A percentile compares a stretch with the other conserved stretches of the same genome.
Evolutionary conservation across 2,888 invertebrate species (phyloP).

Genomic region (Leucozona laternaria): DNA sequence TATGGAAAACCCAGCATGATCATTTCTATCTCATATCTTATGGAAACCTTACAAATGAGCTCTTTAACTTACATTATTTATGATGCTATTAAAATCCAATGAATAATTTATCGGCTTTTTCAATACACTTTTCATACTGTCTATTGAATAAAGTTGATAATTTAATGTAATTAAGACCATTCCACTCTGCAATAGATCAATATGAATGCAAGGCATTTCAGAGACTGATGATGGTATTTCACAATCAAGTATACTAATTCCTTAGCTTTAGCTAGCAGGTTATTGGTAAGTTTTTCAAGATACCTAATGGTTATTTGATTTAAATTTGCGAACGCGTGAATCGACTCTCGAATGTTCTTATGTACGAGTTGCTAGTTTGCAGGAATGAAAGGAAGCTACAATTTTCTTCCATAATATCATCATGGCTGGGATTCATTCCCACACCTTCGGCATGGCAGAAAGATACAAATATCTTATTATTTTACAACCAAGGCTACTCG

Average conservation of each 20-base stretch:
- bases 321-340: too few relatives aligned
- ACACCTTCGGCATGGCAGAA: too few relatives aligned
- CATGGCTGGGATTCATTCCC: too few relatives aligned
- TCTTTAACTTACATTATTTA: slow-evolving; percentile 58
- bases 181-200: neutral
- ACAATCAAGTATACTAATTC: neutral
- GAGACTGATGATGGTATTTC: neutral
- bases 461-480: neutral
- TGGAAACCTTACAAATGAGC: slow-evolving; percentile 11
- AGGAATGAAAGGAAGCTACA: too few relatives aligned
- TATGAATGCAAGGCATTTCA: neutral
- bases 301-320: neutral
- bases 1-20: neutral
- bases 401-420: too few relatives aligned
- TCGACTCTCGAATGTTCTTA: too few relatives aligned
- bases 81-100: slow-evolving; percentile 55
- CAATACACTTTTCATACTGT: neutral
- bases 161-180: slow-evolving; percentile 17
- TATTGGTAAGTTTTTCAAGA: neutral
- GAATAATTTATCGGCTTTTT: slow-evolving; percentile 54
- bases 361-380: too few relatives aligned
- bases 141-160: slow-evolving; percentile 1
- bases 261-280: neutral
- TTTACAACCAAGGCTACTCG: neutral
- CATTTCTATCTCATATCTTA: neutral